phyloP scores from a whole-genome alignment of 2,113 vertebrate species.

The Pleuronectes platessa region DNA sequence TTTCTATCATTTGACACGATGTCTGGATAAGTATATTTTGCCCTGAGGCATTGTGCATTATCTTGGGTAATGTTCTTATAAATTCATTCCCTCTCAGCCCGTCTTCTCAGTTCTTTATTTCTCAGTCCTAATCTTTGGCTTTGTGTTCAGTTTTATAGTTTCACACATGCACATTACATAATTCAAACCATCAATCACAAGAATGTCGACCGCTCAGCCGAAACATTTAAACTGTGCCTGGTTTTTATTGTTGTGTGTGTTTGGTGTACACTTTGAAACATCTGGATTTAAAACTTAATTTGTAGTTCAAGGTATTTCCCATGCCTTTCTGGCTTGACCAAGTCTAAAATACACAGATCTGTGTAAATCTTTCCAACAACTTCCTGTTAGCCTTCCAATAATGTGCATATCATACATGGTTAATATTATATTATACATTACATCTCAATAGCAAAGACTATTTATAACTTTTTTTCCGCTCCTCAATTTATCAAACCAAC shows the following conservation, averaged over 20 bases:
- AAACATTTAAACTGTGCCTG: neutral
- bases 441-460: slow-evolving; percentile 46
- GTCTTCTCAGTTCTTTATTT: too few relatives aligned
- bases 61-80: too few relatives aligned
- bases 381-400: slow-evolving; percentile 24
- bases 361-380: slow-evolving; percentile 20
- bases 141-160: neutral
- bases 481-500: slow-evolving; percentile 55
- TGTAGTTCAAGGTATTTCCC: neutral
- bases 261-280: neutral
- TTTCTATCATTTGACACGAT: neutral
- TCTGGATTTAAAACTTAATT: neutral
- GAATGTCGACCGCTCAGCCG: neutral
- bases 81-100: too few relatives aligned
- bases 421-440: slow-evolving; percentile 36
- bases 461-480: slow-evolving; percentile 43
- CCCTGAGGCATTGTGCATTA: too few relatives aligned
- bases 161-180: neutral
- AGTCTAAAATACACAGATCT: neutral
- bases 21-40: neutral
- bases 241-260: neutral
- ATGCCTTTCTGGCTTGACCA: neutral
- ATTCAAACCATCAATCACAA: neutral
- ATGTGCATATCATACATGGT: slow-evolving; percentile 42
- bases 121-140: too few relatives aligned